Base-by-base conservation (phyloP, 2,888 invertebrate genomes). In the Notodromas monacha region DNA sequence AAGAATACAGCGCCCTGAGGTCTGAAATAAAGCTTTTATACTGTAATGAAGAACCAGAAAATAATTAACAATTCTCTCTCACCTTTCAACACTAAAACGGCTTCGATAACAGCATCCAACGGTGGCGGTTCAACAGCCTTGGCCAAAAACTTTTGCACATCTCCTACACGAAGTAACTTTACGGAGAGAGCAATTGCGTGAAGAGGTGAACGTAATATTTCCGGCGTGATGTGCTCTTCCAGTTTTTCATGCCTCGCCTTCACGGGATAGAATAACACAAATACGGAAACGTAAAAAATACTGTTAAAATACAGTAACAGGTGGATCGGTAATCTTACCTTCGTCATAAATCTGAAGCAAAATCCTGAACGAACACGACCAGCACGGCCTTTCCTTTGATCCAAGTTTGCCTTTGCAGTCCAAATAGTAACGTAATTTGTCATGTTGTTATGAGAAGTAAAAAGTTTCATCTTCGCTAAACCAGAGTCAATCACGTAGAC, bases 401-500 rank as follows among this genome's bases (percentile, higher is more conserved):
- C 79, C 35, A 92, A 51, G 51, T 89, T 92, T 1, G 86, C 81
- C 46, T 63, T 65, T 35, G 81, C 79, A 0, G 86, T 86, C 55
- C 56, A 57, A n/a, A 56, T 84, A 0, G 89, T 89, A 1, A 86
- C 86, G 45, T 89, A 92, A 42, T 84, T 84, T 0, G 89, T 89
- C 69, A 96, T 76, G 49, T 96, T 92, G 50, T 92, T 96, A 49
- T 89, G 86, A 0, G 86, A 79, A 0, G 89, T 89, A 45, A 89
- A 92, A 45, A 89, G 57, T 46, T 92, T 89, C 65, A 89, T 77
- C 48, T 89, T 84, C 0, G 81, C 74, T 50, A 89, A 86, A 55
- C 92, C 86, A 27, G 74, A 73, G 48, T 96, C 92, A 35, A 96
- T 73, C 1, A 96, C 92, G 51, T 70, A 92, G 2, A 92, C 86